phyloP scores from a whole-genome alignment of 2,797 vertebrate species.

The Mus spretus region DNA sequence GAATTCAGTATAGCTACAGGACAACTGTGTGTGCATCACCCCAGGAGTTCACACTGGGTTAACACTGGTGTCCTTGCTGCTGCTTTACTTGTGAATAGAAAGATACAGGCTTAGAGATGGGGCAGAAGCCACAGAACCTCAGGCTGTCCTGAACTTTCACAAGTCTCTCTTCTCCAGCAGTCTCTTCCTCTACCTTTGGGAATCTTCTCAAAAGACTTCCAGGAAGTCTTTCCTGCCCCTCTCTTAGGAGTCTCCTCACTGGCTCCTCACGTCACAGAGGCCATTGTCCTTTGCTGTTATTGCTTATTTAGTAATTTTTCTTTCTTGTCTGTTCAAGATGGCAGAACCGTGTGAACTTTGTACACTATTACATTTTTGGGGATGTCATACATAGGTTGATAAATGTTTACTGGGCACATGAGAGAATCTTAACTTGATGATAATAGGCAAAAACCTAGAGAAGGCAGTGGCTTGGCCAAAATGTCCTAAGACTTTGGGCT shows the following conservation, averaged over 20 bases:
- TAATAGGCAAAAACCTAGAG: neutral
- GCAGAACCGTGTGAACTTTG: neutral
- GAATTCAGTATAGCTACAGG: neutral
- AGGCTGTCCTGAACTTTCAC: neutral
- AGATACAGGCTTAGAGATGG: neutral
- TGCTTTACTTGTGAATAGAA: neutral
- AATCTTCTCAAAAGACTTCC: neutral
- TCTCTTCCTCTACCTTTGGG: neutral
- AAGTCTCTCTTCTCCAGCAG: neutral
- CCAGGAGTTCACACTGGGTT: neutral
- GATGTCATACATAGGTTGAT: neutral
- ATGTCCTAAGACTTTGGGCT: neutral
- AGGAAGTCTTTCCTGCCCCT: neutral
- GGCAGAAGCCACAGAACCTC: neutral
- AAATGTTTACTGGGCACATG: neutral
- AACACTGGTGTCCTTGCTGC: neutral
- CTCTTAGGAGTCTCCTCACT: neutral
- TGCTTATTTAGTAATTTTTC: neutral
- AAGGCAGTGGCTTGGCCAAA: neutral
- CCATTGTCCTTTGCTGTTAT: neutral
- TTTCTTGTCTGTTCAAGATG: neutral
- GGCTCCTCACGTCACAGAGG: neutral
- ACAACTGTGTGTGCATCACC: fast-evolving
- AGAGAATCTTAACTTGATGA: neutral
- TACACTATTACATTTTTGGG: neutral